A percentile compares a stretch with the other conserved stretches of the same genome.
These are phyloP conservation scores for Bombylius major DNA, from an alignment of 2,888 invertebrate species.

Conservation along the genomic window DNA sequence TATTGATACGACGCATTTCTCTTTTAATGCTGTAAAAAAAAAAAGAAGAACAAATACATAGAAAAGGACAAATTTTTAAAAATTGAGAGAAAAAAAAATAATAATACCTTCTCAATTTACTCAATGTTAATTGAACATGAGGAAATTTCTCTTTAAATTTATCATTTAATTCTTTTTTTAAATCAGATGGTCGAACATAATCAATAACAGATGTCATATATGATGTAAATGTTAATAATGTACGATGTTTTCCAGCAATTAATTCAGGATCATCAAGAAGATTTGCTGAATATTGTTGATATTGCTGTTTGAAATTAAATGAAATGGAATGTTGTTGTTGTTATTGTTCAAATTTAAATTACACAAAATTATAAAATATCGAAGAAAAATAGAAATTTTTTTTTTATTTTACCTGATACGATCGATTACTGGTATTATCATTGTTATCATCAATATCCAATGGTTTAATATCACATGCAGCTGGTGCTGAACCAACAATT, in stretches of 20 bases:
- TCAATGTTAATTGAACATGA: slow-evolving; percentile 82
- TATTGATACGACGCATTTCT: slow-evolving; percentile 88
- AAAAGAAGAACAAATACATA: neutral
- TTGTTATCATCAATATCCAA: slow-evolving; percentile 29
- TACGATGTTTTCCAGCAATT: slow-evolving; percentile 79
- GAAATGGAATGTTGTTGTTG: neutral
- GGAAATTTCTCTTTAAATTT: slow-evolving; percentile 94
- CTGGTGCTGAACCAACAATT: slow-evolving; percentile 30
- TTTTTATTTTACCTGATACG: slow-evolving; percentile 23
- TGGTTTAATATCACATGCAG: slow-evolving; percentile 22
- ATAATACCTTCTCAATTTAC: slow-evolving; percentile 81
- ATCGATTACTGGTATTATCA: slow-evolving; percentile 16
- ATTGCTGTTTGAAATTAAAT: slow-evolving; percentile 6
- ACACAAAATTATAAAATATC: neutral
- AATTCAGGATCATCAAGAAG: slow-evolving; percentile 87
- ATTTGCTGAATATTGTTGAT: slow-evolving; percentile 64
- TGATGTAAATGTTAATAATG: slow-evolving; percentile 73
- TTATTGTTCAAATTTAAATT: neutral
- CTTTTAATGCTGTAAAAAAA: slow-evolving; percentile 65
- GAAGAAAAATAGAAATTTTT: too few relatives aligned
- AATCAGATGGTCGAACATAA: slow-evolving; percentile 87
- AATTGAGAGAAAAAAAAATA: neutral
- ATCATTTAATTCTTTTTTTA: slow-evolving; percentile 94
- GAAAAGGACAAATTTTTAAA: neutral
- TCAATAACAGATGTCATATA: slow-evolving; percentile 94